phyloP scores from a whole-genome alignment of 2,113 vertebrate species.

The Bubalus kerabau region DNA sequence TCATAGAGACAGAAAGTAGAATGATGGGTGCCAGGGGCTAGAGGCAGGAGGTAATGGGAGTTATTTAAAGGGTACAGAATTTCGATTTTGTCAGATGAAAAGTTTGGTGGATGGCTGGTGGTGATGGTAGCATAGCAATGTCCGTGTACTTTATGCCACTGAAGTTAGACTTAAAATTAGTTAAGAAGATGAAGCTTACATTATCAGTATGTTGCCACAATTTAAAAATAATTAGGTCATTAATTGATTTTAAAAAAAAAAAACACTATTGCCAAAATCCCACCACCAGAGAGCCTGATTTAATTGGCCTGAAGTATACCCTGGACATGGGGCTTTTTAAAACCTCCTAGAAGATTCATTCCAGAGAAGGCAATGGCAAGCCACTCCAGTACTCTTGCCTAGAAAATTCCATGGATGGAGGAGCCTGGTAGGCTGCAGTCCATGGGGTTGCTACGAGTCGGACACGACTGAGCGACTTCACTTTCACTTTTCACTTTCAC shows the following conservation, averaged over 20 bases:
- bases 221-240: background rate
- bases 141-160: background rate
- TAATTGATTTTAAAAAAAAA: background rate
- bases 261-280: background rate
- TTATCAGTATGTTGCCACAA: background rate
- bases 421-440: too few species aligned
- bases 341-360: background rate
- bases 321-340: background rate
- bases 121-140: background rate
- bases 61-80: background rate
- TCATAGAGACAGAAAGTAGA: background rate
- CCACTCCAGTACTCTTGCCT: too few species aligned
- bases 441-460: too few species aligned
- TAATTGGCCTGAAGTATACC: background rate
- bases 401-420: too few species aligned
- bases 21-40: background rate
- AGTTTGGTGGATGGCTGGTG: background rate
- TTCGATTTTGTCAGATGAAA: background rate
- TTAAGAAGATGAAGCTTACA: background rate
- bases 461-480: too few species aligned
- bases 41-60: background rate
- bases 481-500: too few species aligned
- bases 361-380: too few species aligned
- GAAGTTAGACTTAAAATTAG: background rate
- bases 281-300: background rate